phyloP scores from a whole-genome alignment of 2,797 vertebrate species.

The Alosa sapidissima region DNA sequence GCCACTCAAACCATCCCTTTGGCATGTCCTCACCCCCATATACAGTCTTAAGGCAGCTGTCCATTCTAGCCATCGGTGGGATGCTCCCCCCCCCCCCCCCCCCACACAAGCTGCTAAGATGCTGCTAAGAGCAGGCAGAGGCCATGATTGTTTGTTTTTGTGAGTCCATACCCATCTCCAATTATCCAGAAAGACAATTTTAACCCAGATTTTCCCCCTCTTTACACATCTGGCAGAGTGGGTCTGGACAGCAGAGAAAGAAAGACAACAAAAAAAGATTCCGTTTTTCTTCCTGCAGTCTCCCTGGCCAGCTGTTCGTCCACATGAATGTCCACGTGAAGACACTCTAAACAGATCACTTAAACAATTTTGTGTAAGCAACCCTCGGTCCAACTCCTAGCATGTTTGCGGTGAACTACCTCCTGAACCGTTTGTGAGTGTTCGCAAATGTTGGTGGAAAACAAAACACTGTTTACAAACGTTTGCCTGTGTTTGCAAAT shows the following conservation, averaged over 20 bases:
- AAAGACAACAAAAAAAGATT: not conserved
- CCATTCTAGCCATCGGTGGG: not conserved
- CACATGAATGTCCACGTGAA: too few relatives aligned
- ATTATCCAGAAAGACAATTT: not conserved
- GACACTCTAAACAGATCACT: too few relatives aligned
- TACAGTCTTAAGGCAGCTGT: not conserved
- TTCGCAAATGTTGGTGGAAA: too few relatives aligned
- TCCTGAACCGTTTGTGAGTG: too few relatives aligned
- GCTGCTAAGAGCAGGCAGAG: not conserved
- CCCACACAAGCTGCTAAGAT: not conserved
- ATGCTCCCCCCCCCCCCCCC: not conserved
- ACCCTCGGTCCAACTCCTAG: too few relatives aligned
- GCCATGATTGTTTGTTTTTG: not conserved
- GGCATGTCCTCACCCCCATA: not conserved
- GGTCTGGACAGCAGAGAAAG: not conserved
- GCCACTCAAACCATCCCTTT: not conserved
- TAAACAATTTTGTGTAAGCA: too few relatives aligned
- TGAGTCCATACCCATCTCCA: not conserved
- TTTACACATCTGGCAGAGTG: not conserved
- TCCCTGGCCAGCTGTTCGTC: too few relatives aligned
- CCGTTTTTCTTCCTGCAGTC: not conserved
- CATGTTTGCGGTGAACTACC: too few relatives aligned
- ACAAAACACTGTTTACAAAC: too few relatives aligned
- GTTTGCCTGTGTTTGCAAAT: too few relatives aligned
- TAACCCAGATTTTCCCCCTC: not conserved